These are phyloP conservation scores for Hoplodrina ambigua DNA, from an alignment of 2,888 invertebrate genomes.

Conservation along the genomic window DNA sequence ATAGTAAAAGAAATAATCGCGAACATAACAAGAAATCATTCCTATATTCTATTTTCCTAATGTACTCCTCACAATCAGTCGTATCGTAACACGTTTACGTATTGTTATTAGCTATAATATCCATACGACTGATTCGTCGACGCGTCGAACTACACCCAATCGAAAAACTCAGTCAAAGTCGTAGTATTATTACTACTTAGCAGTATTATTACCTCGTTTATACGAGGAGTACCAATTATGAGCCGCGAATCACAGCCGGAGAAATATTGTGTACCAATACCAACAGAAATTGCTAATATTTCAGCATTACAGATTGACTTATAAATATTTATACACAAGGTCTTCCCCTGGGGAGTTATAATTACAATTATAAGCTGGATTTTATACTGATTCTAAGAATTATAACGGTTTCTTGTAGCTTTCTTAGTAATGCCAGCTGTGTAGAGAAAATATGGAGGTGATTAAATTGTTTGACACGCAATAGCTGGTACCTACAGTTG, in stretches of 20 bases:
- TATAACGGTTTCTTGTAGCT: conserved; percentile 8
- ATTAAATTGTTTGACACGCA: conserved; percentile 28
- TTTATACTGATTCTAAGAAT: conserved; percentile 13
- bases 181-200: conserved; percentile 2
- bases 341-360: not conserved
- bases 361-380: conserved; percentile 28
- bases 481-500: conserved; percentile 5
- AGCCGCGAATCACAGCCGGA: conserved; percentile 8
- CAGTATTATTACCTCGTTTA: not conserved
- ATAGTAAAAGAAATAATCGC: not conserved
- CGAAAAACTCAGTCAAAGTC: not conserved
- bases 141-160: conserved; percentile 12
- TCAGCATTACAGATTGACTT: conserved; percentile 27
- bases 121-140: not conserved
- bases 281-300: conserved; percentile 19
- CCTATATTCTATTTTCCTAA: conserved; percentile 26
- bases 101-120: conserved; percentile 17
- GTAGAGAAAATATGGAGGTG: not conserved
- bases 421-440: conserved; percentile 10
- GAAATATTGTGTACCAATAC: conserved; percentile 27
- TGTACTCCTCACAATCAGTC: conserved; percentile 12
- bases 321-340: conserved; percentile 39
- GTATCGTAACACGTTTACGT: conserved; percentile 12
- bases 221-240: conserved; percentile 28
- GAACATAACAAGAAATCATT: conserved; percentile 6